These are phyloP conservation scores for Aromia moschata DNA, from an alignment of 2,888 invertebrate genomes.

Conservation along the genomic window DNA sequence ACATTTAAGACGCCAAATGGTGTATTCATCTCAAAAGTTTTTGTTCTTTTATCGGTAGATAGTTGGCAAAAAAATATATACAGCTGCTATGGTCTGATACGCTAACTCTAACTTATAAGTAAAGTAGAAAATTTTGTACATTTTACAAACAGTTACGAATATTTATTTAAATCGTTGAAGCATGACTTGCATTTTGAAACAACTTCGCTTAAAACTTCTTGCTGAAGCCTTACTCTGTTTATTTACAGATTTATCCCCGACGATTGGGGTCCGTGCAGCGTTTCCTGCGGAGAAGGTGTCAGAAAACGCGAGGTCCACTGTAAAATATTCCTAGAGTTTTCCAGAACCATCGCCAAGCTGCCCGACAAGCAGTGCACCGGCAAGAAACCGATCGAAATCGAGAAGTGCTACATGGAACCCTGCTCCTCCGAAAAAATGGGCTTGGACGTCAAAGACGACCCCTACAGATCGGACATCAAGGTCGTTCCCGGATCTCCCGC, in stretches of 20 bases:
- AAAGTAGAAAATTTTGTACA: neutral
- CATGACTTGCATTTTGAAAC: slow-evolving; percentile 30
- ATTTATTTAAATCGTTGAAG: neutral
- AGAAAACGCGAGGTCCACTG: slow-evolving; percentile 90
- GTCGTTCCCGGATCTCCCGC: slow-evolving; percentile 65
- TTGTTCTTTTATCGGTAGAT: no score
- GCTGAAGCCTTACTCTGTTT: neutral
- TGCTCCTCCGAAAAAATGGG: slow-evolving; percentile 68
- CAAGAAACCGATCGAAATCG: slow-evolving; percentile 81
- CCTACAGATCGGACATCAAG: slow-evolving; percentile 52
- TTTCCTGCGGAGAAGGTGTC: slow-evolving; percentile 89
- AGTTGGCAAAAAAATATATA: no score
- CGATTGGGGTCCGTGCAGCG: slow-evolving; percentile 88
- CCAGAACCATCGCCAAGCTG: slow-evolving; percentile 85
- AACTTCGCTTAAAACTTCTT: neutral
- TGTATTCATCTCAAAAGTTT: no score
- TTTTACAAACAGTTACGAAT: neutral
- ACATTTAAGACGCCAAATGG: no score
- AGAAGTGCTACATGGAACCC: slow-evolving; percentile 81
- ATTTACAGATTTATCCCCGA: slow-evolving; percentile 86
- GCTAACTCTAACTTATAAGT: no score
- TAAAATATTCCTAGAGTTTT: slow-evolving; percentile 93
- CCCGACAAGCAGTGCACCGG: slow-evolving; percentile 90
- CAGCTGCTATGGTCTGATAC: no score
- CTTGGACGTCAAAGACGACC: slow-evolving; percentile 66